Conservation (phyloP, 2,888 invertebrate genomes). For the Rhyacophila evoluta region DNA sequence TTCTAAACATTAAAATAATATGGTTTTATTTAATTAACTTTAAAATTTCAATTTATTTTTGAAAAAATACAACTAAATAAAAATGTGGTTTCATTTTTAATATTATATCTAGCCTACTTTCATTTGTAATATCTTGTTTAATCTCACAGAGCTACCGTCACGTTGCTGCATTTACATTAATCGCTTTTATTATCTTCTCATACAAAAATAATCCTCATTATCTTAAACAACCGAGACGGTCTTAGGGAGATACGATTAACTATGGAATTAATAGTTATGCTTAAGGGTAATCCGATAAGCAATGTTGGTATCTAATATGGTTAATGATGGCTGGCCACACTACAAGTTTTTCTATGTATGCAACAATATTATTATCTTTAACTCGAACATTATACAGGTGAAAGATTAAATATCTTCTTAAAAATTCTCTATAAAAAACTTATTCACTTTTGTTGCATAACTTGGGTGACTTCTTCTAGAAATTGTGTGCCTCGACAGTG, state of each 20-base stretch:
- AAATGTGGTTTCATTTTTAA: too few species aligned
- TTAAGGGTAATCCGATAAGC: conserved; percentile 46
- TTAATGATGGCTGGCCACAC: not conserved
- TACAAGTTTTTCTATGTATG: not conserved
- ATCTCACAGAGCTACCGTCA: not conserved
- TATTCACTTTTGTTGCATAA: too few species aligned
- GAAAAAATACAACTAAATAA: too few species aligned
- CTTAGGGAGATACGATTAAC: not conserved
- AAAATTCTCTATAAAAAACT: too few species aligned
- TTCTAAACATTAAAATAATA: too few species aligned
- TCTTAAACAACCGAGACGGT: conserved; percentile 13
- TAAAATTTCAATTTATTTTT: too few species aligned
- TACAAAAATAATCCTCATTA: conserved; percentile 22
- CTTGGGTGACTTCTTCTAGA: too few species aligned
- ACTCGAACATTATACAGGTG: not conserved
- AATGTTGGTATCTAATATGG: conserved; percentile 36
- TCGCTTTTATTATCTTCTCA: not conserved
- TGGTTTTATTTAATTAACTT: too few species aligned
- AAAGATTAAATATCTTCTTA: too few species aligned
- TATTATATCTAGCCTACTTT: not conserved
- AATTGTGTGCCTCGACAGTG: too few species aligned
- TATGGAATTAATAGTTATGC: conserved; percentile 36
- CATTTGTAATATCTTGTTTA: not conserved
- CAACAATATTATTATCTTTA: too few species aligned
- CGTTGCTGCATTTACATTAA: not conserved